These are phyloP conservation scores for Megalopta genalis DNA, from an alignment of 1,140 invertebrate species.

Conservation along the genomic window DNA sequence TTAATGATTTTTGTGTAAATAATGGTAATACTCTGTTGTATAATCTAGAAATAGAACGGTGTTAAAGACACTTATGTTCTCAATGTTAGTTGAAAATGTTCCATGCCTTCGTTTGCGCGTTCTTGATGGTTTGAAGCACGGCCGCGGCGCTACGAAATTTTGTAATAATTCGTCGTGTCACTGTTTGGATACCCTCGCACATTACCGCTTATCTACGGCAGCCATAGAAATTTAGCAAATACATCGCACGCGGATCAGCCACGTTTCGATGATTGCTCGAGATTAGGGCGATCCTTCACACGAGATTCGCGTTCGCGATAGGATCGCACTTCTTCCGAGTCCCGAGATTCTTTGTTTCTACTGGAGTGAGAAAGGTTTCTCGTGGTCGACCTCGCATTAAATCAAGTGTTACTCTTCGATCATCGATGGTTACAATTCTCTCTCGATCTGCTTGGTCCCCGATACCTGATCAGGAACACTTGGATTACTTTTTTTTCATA, in stretches of 20 bases:
- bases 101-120: background rate
- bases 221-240: conserved; percentile 68
- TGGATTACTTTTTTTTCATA: background rate
- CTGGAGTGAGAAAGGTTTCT: background rate
- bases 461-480: background rate
- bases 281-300: conserved; percentile 57
- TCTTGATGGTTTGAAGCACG: background rate
- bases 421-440: background rate
- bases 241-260: conserved; percentile 67
- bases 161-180: background rate
- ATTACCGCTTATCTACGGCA: conserved; percentile 65
- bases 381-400: background rate
- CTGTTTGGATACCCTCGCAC: conserved; percentile 9
- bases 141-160: background rate
- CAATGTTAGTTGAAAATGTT: too few relatives aligned
- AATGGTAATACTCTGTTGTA: too few relatives aligned
- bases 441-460: background rate
- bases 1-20: too few relatives aligned
- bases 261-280: conserved; percentile 75
- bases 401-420: background rate
- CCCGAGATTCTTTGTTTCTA: conserved; percentile 5
- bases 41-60: too few relatives aligned
- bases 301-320: conserved; percentile 50
- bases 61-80: too few relatives aligned
- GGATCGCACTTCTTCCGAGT: background rate